Percentiles rank a stretch among this genome's conserved stretches.
Conservation (phyloP, 2,113 vertebrate species). For the Alethe castanea region DNA sequence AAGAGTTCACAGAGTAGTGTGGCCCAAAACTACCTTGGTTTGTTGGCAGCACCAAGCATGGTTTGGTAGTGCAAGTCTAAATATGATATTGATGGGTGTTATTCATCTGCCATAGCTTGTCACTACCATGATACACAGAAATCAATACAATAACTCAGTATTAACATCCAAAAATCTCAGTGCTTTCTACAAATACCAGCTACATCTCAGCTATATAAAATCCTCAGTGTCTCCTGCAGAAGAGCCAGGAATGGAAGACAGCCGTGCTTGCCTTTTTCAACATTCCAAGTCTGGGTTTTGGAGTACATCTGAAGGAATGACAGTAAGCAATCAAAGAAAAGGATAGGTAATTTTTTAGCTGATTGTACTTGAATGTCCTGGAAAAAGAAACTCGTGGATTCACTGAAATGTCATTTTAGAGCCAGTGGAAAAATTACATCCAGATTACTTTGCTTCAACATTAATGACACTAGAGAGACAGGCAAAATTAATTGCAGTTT, state of each 20-base stretch:
- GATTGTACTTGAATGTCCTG: slow-evolving; percentile 57
- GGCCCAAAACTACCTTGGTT: not conserved
- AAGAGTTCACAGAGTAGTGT: not conserved
- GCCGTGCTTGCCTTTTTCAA: not conserved
- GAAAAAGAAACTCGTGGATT: slow-evolving; percentile 56
- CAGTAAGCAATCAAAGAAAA: slow-evolving; percentile 38
- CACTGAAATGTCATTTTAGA: slow-evolving; percentile 51
- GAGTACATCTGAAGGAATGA: slow-evolving; percentile 46
- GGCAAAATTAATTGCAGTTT: not conserved
- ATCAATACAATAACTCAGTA: not conserved
- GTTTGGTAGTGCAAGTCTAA: not conserved
- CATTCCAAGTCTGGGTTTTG: not conserved
- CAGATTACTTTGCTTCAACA: slow-evolving; percentile 16
- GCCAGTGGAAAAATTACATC: slow-evolving; percentile 43
- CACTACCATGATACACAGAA: not conserved
- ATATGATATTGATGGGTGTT: not conserved
- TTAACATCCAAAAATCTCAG: not conserved
- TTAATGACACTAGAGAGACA: not conserved
- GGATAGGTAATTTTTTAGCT: slow-evolving; percentile 39
- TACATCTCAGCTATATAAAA: not conserved
- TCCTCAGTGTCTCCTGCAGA: not conserved
- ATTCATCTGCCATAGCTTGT: not conserved
- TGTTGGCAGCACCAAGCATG: not conserved
- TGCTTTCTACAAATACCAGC: not conserved
- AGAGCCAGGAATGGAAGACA: not conserved